Evolutionary conservation across 2,797 vertebrate species (phyloP).

Genomic region (Craterocephalus amniculus): DNA sequence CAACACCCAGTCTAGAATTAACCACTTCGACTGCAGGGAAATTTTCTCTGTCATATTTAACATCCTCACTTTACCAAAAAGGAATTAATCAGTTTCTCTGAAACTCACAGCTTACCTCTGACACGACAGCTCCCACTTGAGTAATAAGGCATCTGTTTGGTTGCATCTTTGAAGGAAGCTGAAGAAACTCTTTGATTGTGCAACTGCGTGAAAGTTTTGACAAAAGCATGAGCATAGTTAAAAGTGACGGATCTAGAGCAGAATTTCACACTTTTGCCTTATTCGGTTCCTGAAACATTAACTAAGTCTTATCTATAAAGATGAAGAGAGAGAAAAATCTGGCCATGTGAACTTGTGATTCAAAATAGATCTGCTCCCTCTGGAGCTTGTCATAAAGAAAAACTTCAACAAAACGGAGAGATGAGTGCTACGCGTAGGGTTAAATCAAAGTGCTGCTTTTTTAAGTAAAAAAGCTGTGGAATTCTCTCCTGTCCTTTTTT

Average conservation of each 20-base stretch:
- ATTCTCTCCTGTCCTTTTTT: conserved; percentile 66
- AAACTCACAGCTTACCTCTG: conserved; percentile 30
- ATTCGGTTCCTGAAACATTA: conserved; percentile 52
- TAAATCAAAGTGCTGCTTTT: conserved; percentile 75
- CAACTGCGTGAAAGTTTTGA: conserved; percentile 34
- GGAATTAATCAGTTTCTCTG: background rate
- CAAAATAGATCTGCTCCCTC: conserved; percentile 67
- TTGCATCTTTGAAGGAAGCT: conserved; percentile 38
- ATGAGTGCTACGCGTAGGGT: conserved; percentile 67
- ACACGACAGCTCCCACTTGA: conserved; percentile 25
- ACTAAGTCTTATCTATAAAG: conserved; percentile 31
- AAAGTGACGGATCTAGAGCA: conserved; percentile 38
- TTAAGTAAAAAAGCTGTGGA: conserved; percentile 73
- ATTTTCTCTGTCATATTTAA: conserved; percentile 24
- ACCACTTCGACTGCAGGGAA: conserved; percentile 46
- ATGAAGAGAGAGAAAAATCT: conserved; percentile 24
- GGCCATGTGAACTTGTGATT: conserved; percentile 58
- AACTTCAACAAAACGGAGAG: conserved; percentile 65
- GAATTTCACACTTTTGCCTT: conserved; percentile 31
- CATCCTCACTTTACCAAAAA: conserved; percentile 1
- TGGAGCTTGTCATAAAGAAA: conserved; percentile 61
- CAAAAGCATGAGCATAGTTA: conserved; percentile 33
- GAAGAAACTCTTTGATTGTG: conserved; percentile 18
- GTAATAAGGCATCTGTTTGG: conserved; percentile 19
- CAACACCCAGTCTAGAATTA: conserved; percentile 60